phyloP scores from a whole-genome alignment of 2,113 vertebrate species.

The Mesoclemmys tuberculata region DNA sequence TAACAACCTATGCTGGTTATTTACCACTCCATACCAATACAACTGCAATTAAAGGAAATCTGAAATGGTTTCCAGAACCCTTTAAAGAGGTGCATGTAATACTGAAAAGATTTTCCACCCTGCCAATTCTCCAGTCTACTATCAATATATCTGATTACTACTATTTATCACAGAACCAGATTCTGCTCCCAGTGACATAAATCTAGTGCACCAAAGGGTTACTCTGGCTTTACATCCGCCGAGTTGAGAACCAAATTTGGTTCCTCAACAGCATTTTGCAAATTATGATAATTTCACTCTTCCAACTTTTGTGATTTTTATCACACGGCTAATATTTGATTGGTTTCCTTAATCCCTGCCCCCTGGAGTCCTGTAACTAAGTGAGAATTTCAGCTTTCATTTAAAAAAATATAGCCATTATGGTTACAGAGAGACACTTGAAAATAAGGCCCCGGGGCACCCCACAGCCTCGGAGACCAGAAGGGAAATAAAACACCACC shows the following conservation, averaged over 20 bases:
- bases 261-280: background rate
- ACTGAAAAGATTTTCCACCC: background rate
- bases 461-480: background rate
- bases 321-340: background rate
- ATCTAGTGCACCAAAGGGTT: background rate
- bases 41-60: background rate
- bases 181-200: background rate
- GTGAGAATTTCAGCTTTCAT: background rate
- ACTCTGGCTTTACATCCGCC: background rate
- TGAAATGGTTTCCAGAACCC: conserved; percentile 10
- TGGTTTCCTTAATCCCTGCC: background rate
- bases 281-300: accelerated
- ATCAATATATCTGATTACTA: background rate
- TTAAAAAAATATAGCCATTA: background rate
- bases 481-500: background rate
- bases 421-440: background rate
- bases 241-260: background rate
- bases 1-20: conserved; percentile 28
- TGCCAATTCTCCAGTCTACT: background rate
- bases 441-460: background rate
- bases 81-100: background rate
- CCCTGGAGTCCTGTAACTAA: background rate
- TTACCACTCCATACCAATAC: conserved; percentile 51
- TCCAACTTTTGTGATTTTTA: accelerated
- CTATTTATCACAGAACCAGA: background rate